Evolutionary conservation across 2,113 vertebrate genomes (phyloP).

Genomic region (Carassius auratus): DNA sequence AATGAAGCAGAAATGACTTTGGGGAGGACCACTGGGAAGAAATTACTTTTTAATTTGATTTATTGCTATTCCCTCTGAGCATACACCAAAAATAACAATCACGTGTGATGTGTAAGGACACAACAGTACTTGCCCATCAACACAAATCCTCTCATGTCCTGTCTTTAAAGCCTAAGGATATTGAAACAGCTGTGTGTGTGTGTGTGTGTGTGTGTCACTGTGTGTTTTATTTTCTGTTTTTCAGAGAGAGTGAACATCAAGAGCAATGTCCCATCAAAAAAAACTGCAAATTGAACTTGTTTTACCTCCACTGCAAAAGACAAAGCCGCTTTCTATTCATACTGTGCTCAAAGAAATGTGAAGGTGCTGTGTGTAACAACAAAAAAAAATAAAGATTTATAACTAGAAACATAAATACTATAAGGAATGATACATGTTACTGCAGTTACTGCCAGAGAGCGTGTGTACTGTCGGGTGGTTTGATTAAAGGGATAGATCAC

Average conservation of each 20-base stretch:
- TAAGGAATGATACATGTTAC: not conserved
- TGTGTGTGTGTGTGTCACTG: not conserved
- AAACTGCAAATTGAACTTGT: conserved; percentile 18
- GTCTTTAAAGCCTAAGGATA: conserved; percentile 37
- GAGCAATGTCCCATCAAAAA: conserved; percentile 17
- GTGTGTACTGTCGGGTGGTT: not conserved
- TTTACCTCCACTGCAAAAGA: not conserved
- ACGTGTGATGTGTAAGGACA: conserved; percentile 19
- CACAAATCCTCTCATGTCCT: conserved; percentile 38
- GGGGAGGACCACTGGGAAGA: conserved; percentile 63
- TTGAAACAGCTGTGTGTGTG: not conserved
- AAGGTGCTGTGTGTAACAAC: not conserved
- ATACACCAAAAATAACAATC: conserved; percentile 63
- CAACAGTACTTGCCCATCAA: not conserved
- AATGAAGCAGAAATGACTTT: conserved; percentile 65
- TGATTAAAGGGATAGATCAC: not conserved
- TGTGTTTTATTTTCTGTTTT: not conserved
- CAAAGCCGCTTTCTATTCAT: conserved; percentile 18
- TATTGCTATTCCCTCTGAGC: conserved; percentile 70
- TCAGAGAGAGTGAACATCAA: conserved; percentile 18
- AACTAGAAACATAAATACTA: not conserved
- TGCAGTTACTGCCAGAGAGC: not conserved
- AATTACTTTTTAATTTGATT: conserved; percentile 77
- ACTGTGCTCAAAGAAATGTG: not conserved
- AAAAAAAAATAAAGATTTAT: conserved; percentile 9